Conservation (phyloP, 1,140 invertebrate species). For the Anadara kagoshimensis region DNA sequence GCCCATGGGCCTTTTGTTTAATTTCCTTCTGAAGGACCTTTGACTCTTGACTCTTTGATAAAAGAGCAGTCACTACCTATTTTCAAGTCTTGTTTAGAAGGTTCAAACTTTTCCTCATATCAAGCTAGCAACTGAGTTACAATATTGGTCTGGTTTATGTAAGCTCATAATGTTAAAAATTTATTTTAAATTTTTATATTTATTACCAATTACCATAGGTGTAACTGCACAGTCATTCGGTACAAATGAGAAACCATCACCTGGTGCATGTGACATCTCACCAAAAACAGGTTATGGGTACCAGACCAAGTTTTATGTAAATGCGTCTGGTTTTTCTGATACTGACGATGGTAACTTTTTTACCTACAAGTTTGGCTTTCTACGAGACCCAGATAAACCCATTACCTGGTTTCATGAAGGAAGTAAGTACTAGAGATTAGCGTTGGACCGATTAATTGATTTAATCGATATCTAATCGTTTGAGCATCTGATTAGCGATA, state of each 20-base stretch:
- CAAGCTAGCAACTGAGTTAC: no score
- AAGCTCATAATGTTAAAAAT: not conserved
- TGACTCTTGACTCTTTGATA: no score
- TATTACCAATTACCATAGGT: constrained; percentile 13
- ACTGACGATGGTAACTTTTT: constrained; percentile 30
- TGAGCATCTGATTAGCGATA: no score
- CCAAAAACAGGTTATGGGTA: constrained; percentile 37
- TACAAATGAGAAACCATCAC: constrained; percentile 37
- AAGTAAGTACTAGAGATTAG: constrained; percentile 40
- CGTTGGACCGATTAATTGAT: no score
- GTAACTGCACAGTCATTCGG: constrained; percentile 33
- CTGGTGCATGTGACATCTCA: not conserved
- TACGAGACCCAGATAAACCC: constrained; percentile 11
- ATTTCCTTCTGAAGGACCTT: no score
- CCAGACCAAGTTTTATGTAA: constrained; percentile 39
- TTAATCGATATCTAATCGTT: no score
- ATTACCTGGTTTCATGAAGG: constrained; percentile 47
- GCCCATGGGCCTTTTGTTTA: no score
- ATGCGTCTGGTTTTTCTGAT: constrained; percentile 28
- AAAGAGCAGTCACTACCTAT: no score
- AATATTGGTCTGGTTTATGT: not conserved
- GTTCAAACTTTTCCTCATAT: no score
- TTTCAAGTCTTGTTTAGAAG: no score
- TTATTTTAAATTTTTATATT: not conserved
- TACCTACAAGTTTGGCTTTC: constrained; percentile 48